Percentiles rank a stretch among this genome's conserved stretches.
Conservation (phyloP, 2,797 vertebrate species). For the Gambelia wislizenii region DNA sequence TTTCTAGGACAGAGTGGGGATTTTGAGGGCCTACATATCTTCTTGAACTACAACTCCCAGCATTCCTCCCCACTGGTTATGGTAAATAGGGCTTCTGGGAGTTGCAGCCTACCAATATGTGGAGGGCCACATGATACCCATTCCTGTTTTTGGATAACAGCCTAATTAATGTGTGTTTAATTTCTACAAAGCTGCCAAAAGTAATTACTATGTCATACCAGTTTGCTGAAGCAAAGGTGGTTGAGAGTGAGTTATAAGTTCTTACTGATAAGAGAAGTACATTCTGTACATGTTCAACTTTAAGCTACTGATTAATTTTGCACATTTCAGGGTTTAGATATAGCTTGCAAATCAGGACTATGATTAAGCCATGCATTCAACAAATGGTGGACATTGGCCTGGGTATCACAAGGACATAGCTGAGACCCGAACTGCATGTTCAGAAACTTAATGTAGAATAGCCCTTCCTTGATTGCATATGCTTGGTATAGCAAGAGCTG, state of each 20-base stretch:
- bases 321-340: not conserved
- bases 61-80: no score
- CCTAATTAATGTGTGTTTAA: not conserved
- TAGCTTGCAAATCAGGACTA: not conserved
- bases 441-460: not conserved
- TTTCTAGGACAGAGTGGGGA: not conserved
- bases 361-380: not conserved
- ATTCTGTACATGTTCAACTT: no score
- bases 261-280: not conserved
- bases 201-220: not conserved
- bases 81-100: no score
- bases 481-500: no score
- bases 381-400: not conserved
- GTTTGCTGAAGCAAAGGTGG: not conserved
- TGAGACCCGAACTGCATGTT: not conserved
- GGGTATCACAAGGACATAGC: not conserved
- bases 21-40: no score
- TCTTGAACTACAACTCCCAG: no score
- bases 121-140: no score
- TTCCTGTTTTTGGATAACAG: no score
- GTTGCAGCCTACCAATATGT: no score
- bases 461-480: not conserved
- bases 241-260: not conserved
- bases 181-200: not conserved
- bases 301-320: not conserved